phyloP scores from a whole-genome alignment of 2,888 invertebrate species.

The Ischnura elegans region DNA sequence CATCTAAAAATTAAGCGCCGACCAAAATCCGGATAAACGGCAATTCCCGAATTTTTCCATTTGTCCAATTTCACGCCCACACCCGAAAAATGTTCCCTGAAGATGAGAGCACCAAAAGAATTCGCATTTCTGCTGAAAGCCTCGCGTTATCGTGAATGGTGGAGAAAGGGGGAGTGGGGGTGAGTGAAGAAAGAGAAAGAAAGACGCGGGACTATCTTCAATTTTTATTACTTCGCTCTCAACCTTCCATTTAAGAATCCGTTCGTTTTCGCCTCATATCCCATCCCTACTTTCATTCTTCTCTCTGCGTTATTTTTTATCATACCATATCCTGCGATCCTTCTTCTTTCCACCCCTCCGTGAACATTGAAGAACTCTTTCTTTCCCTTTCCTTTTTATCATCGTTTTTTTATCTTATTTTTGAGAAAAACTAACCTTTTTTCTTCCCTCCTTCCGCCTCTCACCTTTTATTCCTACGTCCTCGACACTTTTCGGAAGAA shows the following conservation, averaged over 20 bases:
- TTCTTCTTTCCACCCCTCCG: background rate
- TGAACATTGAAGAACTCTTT: no score
- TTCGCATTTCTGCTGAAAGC: background rate
- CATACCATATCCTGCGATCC: background rate
- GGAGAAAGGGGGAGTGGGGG: no score
- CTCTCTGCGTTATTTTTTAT: background rate
- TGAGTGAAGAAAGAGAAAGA: no score
- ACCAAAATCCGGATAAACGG: background rate
- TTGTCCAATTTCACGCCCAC: background rate
- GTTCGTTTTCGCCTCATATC: background rate
- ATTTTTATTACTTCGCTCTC: no score
- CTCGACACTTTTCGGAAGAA: conserved; percentile 1
- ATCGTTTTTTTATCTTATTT: background rate
- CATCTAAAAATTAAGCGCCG: background rate
- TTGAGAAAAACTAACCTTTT: conserved; percentile 17
- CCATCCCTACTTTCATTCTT: background rate
- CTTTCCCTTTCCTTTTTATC: background rate
- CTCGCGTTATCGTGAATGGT: background rate
- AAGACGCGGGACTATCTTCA: background rate
- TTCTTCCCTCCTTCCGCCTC: background rate
- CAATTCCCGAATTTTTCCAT: background rate
- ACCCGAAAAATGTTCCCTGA: background rate
- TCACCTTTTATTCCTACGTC: background rate
- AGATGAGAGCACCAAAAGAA: background rate
- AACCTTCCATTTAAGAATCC: conserved; percentile 33